Base-by-base conservation (phyloP, 2,888 invertebrate species). In the Itoplectis maculator region DNA sequence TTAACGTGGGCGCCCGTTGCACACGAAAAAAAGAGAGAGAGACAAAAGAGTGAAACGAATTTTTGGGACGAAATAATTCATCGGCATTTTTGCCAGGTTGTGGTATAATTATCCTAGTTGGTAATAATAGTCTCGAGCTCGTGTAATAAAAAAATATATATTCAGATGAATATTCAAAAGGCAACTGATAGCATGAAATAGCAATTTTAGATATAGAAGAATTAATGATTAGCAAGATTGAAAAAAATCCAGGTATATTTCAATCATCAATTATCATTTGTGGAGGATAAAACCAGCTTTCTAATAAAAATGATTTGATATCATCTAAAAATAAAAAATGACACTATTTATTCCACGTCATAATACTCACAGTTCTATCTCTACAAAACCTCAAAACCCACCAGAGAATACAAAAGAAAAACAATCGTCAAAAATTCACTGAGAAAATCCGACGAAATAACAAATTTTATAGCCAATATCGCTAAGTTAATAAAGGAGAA, bases 21-120 rank as follows among this genome's bases (percentile, higher is more conserved):
- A 13, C 47, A 40, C 18, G 13, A 42, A 42, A 74, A 51, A 54
- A 65, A 54, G 20, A 37, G 35, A 73, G 49, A 42, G 15, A 49
- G 49, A 15, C 7, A 42, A 42, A 65, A 2, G 9, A 42, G 18
- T 8, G 35, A 42, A 54, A 37, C n/a, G 35, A 59, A 59, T n/a
- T 37, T 29, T n/a, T 37, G 11, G 6, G 15, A 23, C 8, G 23
- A 5, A n/a, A 51, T 56, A 23, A 3, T 29, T 29, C 56, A 5
- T 29, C 1, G n/a, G 18, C 15, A 51, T 15, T 15, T n/a, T 51
- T 51, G n/a, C 15, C 7, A 51, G 18, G 20, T 29, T 5, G 23
- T 23, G 20, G 13, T 20, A 51, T 1, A 51, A 51, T 1, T 20
- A 8, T 51, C 20, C 1, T 45, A 13, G 2, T 20, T 6, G 5